Conservation (phyloP, 1,140 invertebrate genomes). For the Amphibalanus amphitrite region DNA sequence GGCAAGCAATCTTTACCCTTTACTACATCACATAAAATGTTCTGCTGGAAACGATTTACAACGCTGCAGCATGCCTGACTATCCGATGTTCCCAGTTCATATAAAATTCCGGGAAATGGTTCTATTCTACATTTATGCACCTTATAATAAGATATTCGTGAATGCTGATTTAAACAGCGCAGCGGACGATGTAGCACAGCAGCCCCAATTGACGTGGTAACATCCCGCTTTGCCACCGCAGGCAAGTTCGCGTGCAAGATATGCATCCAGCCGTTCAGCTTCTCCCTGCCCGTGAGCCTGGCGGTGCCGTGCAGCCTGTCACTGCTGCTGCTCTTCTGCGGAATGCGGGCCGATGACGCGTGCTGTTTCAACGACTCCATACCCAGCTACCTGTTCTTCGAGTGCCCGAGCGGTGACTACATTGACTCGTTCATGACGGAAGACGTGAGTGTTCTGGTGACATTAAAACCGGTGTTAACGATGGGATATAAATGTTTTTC, state of each 20-base stretch:
- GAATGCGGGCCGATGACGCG: constrained; percentile 63
- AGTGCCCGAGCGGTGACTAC: constrained; percentile 61
- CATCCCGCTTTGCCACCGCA: constrained; percentile 23
- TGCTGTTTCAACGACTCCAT: constrained; percentile 33
- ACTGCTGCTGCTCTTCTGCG: constrained; percentile 73
- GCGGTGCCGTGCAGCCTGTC: constrained; percentile 78
- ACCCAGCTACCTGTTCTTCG: constrained; percentile 76
- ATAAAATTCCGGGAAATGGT: neutral
- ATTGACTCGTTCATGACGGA: constrained; percentile 66
- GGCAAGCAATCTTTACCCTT: constrained; percentile 29
- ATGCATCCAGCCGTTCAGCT: constrained; percentile 87
- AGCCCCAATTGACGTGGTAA: constrained; percentile 10
- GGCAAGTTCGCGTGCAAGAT: constrained; percentile 92
- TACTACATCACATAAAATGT: no score
- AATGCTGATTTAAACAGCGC: no score
- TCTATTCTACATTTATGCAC: no score
- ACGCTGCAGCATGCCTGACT: no score
- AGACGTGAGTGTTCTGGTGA: constrained; percentile 41
- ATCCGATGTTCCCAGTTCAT: no score
- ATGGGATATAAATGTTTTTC: no score
- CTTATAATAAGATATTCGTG: constrained; percentile 3
- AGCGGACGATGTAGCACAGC: no score
- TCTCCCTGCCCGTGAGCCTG: constrained; percentile 82
- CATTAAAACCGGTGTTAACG: no score
- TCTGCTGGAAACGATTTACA: no score